These are phyloP conservation scores for Xiphorhynchus elegans DNA, from an alignment of 2,113 vertebrate genomes.

Conservation along the genomic window DNA sequence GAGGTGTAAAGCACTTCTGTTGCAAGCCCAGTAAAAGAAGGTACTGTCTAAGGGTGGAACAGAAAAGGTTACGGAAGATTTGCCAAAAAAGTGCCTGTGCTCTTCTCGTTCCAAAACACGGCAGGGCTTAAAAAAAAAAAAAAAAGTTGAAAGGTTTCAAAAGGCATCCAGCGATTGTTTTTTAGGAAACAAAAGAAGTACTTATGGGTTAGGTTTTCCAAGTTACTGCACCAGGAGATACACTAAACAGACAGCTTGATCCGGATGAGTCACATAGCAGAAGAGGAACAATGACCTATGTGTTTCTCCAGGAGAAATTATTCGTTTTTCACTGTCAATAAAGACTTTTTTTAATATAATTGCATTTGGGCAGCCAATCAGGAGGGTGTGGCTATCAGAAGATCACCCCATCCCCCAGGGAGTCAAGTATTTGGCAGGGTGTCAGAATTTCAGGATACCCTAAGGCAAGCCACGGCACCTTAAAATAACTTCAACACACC, in stretches of 20 bases:
- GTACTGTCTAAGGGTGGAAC: slow-evolving; percentile 31
- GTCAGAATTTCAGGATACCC: slow-evolving; percentile 15
- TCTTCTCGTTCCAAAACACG: not conserved
- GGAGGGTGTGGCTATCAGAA: slow-evolving; percentile 35
- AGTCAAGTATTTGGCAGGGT: slow-evolving; percentile 7
- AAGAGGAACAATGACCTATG: slow-evolving; percentile 63
- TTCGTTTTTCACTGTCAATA: slow-evolving; percentile 37
- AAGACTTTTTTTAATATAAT: not conserved
- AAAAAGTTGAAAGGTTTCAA: not conserved
- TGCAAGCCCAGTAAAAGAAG: slow-evolving; percentile 23
- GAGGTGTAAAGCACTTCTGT: slow-evolving; percentile 36
- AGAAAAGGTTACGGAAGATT: slow-evolving; percentile 30
- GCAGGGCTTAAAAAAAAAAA: not conserved
- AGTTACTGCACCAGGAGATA: not conserved
- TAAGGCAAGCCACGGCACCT: slow-evolving; percentile 41
- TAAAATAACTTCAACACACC: slow-evolving; percentile 61
- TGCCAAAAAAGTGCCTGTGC: slow-evolving; percentile 49
- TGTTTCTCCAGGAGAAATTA: slow-evolving; percentile 58
- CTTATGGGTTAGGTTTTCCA: slow-evolving; percentile 33
- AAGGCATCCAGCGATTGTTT: slow-evolving; percentile 28
- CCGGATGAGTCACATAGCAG: not conserved
- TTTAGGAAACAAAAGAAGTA: slow-evolving; percentile 55
- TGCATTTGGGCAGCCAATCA: slow-evolving; percentile 27
- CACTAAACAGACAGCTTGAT: slow-evolving; percentile 10
- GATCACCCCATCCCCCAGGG: slow-evolving; percentile 15